Evolutionary conservation across 1,140 invertebrate species (phyloP).

Genomic region (Drepana arcuata): DNA sequence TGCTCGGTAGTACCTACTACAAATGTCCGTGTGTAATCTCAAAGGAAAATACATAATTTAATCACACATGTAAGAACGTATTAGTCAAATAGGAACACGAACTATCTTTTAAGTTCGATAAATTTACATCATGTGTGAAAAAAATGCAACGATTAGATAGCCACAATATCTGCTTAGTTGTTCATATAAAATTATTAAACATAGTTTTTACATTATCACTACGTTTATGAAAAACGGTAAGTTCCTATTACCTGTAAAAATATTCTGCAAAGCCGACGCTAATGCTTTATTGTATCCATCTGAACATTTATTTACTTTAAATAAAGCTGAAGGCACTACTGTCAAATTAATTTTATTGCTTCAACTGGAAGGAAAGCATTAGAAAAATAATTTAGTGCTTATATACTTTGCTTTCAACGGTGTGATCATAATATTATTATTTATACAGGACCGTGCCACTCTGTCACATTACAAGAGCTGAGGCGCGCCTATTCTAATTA

Average conservation of each 20-base stretch:
- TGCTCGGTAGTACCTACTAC: slow-evolving; percentile 44
- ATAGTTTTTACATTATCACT: slow-evolving; percentile 55
- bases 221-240: slow-evolving; percentile 65
- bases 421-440: no score
- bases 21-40: slow-evolving; percentile 43
- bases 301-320: slow-evolving; percentile 43
- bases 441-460: slow-evolving; percentile 30
- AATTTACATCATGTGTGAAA: slow-evolving; percentile 54
- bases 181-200: slow-evolving; percentile 60
- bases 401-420: slow-evolving; percentile 42
- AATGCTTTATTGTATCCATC: slow-evolving; percentile 53
- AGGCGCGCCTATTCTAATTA: slow-evolving; percentile 21
- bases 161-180: slow-evolving; percentile 56
- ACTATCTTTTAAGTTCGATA: slow-evolving; percentile 45
- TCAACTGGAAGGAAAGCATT: slow-evolving; percentile 58
- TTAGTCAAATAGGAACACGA: slow-evolving; percentile 65
- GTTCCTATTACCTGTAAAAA: slow-evolving; percentile 67
- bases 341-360: slow-evolving; percentile 64
- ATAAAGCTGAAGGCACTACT: slow-evolving; percentile 69
- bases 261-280: slow-evolving; percentile 64
- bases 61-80: slow-evolving; percentile 52
- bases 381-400: slow-evolving; percentile 57
- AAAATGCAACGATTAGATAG: slow-evolving; percentile 67
- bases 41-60: slow-evolving; percentile 32
- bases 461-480: slow-evolving; percentile 31